Conservation (phyloP, 2,797 vertebrate genomes). For the Sebastes goodei region DNA sequence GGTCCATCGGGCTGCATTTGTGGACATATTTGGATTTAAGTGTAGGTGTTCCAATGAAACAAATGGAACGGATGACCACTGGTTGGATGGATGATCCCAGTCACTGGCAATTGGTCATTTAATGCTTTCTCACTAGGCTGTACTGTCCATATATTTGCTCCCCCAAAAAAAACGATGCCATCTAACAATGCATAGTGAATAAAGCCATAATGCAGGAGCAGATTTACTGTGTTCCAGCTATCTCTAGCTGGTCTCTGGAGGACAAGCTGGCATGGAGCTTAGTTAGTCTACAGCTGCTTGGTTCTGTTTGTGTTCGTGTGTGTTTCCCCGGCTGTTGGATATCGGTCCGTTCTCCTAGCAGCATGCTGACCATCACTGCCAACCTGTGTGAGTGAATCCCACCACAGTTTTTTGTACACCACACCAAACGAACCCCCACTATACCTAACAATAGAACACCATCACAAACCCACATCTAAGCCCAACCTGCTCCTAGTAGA, state of each 20-base stretch:
- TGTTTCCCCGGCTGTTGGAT: slow-evolving; percentile 41
- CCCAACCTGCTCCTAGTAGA: slow-evolving; percentile 23
- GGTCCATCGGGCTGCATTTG: slow-evolving; percentile 35
- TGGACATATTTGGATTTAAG: slow-evolving; percentile 49
- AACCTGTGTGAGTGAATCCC: slow-evolving; percentile 43
- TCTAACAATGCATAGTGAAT: slow-evolving; percentile 29
- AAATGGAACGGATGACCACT: slow-evolving; percentile 46
- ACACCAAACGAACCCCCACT: slow-evolving; percentile 26
- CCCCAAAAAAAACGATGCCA: not conserved
- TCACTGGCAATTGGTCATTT: slow-evolving; percentile 22
- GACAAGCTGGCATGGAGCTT: slow-evolving; percentile 32
- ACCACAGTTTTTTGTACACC: slow-evolving; percentile 23
- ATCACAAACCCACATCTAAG: slow-evolving; percentile 26
- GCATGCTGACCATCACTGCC: slow-evolving; percentile 40
- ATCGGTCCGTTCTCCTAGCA: slow-evolving; percentile 39
- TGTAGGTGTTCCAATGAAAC: slow-evolving; percentile 42
- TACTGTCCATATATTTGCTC: slow-evolving; percentile 28
- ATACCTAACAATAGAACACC: slow-evolving; percentile 21
- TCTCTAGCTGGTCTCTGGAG: slow-evolving; percentile 33
- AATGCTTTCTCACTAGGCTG: slow-evolving; percentile 3
- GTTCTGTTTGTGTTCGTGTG: slow-evolving; percentile 32
- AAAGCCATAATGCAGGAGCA: slow-evolving; percentile 27
- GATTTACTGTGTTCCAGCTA: slow-evolving; percentile 32
- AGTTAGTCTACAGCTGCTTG: slow-evolving; percentile 28
- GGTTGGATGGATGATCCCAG: slow-evolving; percentile 32